Evolutionary conservation across 2,113 vertebrate genomes (phyloP).

Genomic region (Nesogale talazaci): DNA sequence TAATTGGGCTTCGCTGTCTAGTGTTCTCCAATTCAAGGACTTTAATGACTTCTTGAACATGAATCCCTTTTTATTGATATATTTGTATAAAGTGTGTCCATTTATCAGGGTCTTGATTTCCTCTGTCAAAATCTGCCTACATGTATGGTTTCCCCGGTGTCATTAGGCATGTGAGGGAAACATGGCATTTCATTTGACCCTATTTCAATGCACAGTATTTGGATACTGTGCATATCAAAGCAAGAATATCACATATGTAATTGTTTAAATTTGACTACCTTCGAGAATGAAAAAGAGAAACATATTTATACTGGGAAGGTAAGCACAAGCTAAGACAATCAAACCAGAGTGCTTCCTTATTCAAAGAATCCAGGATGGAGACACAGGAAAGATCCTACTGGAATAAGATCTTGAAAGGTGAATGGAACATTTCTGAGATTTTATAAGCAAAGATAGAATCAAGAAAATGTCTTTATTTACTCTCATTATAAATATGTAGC

Average conservation of each 20-base stretch:
- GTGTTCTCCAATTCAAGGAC: neutral
- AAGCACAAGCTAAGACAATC: neutral
- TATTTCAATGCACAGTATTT: neutral
- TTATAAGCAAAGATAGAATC: neutral
- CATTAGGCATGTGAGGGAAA: neutral
- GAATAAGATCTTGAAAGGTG: neutral
- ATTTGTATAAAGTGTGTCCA: neutral
- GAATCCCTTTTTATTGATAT: neutral
- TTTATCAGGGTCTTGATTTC: neutral
- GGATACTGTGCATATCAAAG: neutral
- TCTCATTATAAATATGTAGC: constrained; percentile 19
- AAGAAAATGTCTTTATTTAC: constrained; percentile 7
- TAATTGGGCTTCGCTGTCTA: constrained; percentile 24
- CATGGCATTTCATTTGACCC: neutral
- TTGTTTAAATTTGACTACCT: constrained; percentile 24
- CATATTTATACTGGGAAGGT: neutral
- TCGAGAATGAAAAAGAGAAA: constrained; percentile 11
- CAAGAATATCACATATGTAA: neutral
- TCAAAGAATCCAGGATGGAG: neutral
- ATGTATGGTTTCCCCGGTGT: neutral
- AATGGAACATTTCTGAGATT: neutral
- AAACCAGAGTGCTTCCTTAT: constrained; percentile 3
- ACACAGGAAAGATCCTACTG: neutral
- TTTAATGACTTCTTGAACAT: neutral
- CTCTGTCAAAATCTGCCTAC: constrained; percentile 5